These are phyloP conservation scores for Leptopilina syphax DNA, from an alignment of 2,888 invertebrate species.

Conservation along the genomic window DNA sequence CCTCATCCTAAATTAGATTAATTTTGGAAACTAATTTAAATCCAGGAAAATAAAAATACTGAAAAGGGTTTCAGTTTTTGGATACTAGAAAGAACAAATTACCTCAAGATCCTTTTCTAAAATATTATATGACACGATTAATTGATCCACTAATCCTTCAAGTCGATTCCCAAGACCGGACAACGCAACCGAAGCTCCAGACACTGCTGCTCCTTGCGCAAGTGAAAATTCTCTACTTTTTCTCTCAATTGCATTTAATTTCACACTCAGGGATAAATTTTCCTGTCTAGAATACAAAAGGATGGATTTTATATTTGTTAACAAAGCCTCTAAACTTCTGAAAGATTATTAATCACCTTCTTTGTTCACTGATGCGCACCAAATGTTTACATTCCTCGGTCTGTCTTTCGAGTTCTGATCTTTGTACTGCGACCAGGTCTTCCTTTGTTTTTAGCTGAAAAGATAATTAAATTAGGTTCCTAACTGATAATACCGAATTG, in stretches of 20 bases:
- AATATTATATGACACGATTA: constrained; percentile 85
- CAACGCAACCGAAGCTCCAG: constrained; percentile 84
- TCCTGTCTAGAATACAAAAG: constrained; percentile 79
- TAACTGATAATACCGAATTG: too few relatives aligned
- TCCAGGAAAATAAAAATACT: too few relatives aligned
- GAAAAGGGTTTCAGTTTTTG: neutral
- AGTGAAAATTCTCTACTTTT: constrained; percentile 82
- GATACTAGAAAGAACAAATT: constrained; percentile 37
- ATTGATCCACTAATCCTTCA: constrained; percentile 84
- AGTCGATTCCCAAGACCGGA: constrained; percentile 84
- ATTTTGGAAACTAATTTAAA: too few relatives aligned
- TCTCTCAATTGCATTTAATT: constrained; percentile 81
- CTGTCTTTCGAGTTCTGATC: constrained; percentile 81
- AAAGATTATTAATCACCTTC: constrained; percentile 78
- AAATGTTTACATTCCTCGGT: constrained; percentile 88
- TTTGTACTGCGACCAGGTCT: constrained; percentile 76
- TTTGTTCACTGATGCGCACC: constrained; percentile 88
- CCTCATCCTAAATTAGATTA: too few relatives aligned
- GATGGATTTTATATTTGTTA: too few relatives aligned
- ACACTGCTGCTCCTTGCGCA: constrained; percentile 84
- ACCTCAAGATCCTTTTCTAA: constrained; percentile 87
- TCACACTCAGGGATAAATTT: constrained; percentile 82
- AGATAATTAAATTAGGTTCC: constrained; percentile 56
- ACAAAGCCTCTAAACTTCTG: too few relatives aligned
- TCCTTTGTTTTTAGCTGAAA: constrained; percentile 71